Conservation (phyloP, 2,888 invertebrate species). For the Laothoe populi region DNA sequence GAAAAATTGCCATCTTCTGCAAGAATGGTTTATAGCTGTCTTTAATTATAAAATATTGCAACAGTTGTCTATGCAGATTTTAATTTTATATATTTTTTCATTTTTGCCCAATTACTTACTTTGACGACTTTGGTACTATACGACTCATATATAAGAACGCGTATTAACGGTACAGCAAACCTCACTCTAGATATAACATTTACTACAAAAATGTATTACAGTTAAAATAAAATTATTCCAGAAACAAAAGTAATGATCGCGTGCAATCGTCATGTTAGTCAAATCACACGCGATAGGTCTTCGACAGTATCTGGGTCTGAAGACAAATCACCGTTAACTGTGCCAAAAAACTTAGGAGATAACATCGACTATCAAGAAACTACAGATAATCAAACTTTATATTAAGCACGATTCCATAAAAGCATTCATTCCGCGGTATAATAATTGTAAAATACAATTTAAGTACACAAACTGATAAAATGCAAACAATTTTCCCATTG, state of each 20-base stretch:
- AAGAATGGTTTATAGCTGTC: no score
- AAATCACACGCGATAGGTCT: not conserved
- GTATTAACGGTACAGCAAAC: no score
- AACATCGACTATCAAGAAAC: not conserved
- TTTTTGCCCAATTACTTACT: no score
- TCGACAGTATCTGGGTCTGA: not conserved
- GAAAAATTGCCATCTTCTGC: no score
- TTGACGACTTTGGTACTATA: no score
- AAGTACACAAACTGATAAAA: slow-evolving; percentile 13
- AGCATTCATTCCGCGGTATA: not conserved
- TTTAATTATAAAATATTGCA: no score
- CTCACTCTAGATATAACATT: no score
- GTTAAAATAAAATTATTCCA: not conserved
- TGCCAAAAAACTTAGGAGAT: not conserved
- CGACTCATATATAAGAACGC: no score
- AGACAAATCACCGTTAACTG: not conserved
- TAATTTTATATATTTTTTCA: no score
- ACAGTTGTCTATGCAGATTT: no score
- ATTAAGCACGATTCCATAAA: not conserved
- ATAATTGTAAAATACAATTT: not conserved
- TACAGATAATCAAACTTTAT: not conserved
- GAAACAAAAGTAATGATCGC: not conserved
- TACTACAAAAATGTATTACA: not conserved
- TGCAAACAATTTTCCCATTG: not conserved
- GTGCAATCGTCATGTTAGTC: slow-evolving; percentile 8